Percentiles rank a stretch among this genome's conserved stretches.
Conservation (phyloP, 92 coral and sea anemone genomes). For the Heteractis magnifica region DNA sequence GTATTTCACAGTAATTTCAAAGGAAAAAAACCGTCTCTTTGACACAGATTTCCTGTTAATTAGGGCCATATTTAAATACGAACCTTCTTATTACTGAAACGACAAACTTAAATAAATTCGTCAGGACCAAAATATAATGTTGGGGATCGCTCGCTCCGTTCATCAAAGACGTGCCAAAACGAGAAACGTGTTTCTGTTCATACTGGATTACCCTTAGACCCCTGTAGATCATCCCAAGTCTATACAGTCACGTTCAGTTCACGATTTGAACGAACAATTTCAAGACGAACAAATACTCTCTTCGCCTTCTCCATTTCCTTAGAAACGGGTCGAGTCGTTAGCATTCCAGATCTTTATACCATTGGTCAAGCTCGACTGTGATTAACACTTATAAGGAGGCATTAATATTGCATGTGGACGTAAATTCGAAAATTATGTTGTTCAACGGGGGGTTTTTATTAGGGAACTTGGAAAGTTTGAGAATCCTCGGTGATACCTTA, state of each 20-base stretch:
- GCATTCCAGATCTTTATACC: background rate
- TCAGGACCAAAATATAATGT: background rate
- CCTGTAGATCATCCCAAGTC: slow-evolving; percentile 5
- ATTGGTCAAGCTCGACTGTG: slow-evolving; percentile 31
- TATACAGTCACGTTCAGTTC: slow-evolving; percentile 17
- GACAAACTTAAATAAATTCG: slow-evolving; percentile 1
- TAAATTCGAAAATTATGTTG: slow-evolving; percentile 56
- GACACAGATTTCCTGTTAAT: slow-evolving; percentile 32
- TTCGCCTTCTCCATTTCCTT: slow-evolving; percentile 27
- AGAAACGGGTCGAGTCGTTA: slow-evolving; percentile 18
- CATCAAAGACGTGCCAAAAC: slow-evolving; percentile 27
- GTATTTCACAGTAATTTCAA: background rate
- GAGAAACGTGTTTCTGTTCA: background rate
- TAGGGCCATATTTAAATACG: slow-evolving; percentile 21
- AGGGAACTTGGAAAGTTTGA: background rate
- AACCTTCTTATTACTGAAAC: slow-evolving; percentile 14
- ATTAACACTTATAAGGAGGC: slow-evolving; percentile 44
- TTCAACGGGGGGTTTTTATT: slow-evolving; percentile 45
- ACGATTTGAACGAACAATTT: slow-evolving; percentile 6
- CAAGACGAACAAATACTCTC: slow-evolving; percentile 14
- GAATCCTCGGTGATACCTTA: background rate
- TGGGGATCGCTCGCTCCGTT: background rate
- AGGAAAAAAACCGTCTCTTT: slow-evolving; percentile 21
- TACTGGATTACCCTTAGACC: slow-evolving; percentile 16
- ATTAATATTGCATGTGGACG: slow-evolving; percentile 66